phyloP scores from a whole-genome alignment of 35 echinoderm and acorn worm genomes.

The Chiridota heheva region DNA sequence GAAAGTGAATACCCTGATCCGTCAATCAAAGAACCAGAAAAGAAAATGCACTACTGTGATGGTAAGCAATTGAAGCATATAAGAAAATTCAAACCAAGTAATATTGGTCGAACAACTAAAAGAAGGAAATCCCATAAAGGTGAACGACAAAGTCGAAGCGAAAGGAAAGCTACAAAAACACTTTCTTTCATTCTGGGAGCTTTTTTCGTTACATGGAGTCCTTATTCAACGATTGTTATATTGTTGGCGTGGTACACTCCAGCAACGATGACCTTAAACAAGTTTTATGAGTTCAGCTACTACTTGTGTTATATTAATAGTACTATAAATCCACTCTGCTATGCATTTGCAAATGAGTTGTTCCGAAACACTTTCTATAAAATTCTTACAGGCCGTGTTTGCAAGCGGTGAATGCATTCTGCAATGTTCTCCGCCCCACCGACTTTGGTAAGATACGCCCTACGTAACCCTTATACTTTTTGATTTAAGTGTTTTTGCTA shows the following conservation, averaged over 20 bases:
- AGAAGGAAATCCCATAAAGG: conserved; percentile 58
- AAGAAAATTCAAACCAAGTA: conserved; percentile 45
- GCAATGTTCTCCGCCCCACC: too few species aligned
- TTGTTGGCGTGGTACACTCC: conserved; percentile 63
- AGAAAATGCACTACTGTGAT: conserved; percentile 31
- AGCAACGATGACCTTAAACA: conserved; percentile 6
- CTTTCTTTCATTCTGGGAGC: conserved; percentile 95
- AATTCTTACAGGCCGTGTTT: conserved; percentile 88
- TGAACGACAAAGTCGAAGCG: conserved; percentile 80
- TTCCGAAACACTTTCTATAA: conserved; percentile 93
- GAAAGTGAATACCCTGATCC: conserved; percentile 26
- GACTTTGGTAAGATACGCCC: too few species aligned
- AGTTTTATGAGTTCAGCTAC: conserved; percentile 90
- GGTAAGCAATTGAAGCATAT: conserved; percentile 28
- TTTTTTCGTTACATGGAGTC: conserved; percentile 98
- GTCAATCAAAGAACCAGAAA: conserved; percentile 11
- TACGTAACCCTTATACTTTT: too few species aligned
- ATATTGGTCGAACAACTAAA: conserved; percentile 33
- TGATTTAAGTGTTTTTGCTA: too few species aligned
- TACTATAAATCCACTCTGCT: conserved; percentile 93
- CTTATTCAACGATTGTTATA: conserved; percentile 91
- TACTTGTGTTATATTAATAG: conserved; percentile 98
- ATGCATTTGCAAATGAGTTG: conserved; percentile 98
- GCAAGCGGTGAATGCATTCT: conserved; percentile 44
- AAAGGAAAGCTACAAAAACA: conserved; percentile 88